Base-by-base conservation (phyloP, 2,113 vertebrate species). In the Vidua chalybeata region DNA sequence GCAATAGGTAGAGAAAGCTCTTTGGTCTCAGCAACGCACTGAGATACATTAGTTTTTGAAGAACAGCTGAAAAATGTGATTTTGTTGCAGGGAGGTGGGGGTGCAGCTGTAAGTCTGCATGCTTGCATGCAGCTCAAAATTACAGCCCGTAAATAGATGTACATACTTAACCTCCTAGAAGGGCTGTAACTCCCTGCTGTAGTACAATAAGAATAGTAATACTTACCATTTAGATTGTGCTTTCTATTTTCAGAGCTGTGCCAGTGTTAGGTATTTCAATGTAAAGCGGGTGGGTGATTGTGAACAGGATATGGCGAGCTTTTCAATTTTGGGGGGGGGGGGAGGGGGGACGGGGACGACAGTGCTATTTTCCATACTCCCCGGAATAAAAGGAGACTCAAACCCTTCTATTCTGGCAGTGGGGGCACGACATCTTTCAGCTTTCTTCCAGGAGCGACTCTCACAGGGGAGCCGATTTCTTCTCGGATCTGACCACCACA, bases 161-260 rank as follows among this genome's bases (percentile, higher is more conserved):
- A 64, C 52, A 11, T 54, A 56, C 89, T 96, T 88, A 95, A 88
- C 83, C 85, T 79, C 58, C 78, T 69, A 54, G 74, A 83, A 85
- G 84, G 68, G 48, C 90, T 94, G 54, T 33, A 86, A 90, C 85
- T 84, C 69, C 72, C 90, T 86, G 80, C 62, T 78, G 58, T 80
- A 93, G 83, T 90, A 87, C 83, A 90, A 31, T 72, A 64, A 86
- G 83, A 84, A 84, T 62, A 84, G 79, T 76, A 89, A 90, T 88
- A 68, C 35, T 87, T 91, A 54, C 58, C 61, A 64, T 93, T 77
- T 61, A 79, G 61, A 49, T 30, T 64, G 76, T 68, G 49, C 85
- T 78, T 94, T 83, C 85, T 92, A 56, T 96, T 96, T 93, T 64
- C 73, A 96, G 96, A 66, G 66, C 92, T 62, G n/a, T 66, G 76